Evolutionary conservation across 2,113 vertebrate genomes (phyloP).

Genomic region (Sula dactylatra): DNA sequence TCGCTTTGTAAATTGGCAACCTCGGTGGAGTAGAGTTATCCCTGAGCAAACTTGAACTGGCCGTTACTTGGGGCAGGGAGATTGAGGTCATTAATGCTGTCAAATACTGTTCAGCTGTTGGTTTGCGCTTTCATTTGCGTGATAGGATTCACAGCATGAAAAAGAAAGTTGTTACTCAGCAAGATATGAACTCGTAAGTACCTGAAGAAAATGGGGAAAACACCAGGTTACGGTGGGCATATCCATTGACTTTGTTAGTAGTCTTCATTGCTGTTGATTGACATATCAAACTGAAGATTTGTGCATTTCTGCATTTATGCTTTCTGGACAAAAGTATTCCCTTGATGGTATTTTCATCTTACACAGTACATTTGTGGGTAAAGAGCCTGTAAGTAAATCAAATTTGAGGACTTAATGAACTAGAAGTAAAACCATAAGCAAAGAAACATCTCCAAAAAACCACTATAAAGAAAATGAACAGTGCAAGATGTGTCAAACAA

Average conservation of each 20-base stretch:
- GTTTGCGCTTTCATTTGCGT: not conserved
- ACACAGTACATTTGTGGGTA: not conserved
- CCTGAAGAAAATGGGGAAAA: not conserved
- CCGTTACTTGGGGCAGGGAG: not conserved
- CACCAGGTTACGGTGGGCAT: not conserved
- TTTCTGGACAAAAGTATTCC: not conserved
- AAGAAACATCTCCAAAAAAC: not conserved
- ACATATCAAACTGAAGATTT: not conserved
- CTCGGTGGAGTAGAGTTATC: conserved; percentile 1
- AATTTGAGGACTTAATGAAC: not conserved
- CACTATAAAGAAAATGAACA: not conserved
- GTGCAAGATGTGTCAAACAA: not conserved
- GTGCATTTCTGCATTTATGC: not conserved
- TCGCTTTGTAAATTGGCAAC: conserved; percentile 11
- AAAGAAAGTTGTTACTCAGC: not conserved
- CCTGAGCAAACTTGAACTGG: conserved; percentile 29
- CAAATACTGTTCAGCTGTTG: not conserved
- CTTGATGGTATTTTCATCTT: not conserved
- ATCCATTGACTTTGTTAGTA: not conserved
- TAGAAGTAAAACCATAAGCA: not conserved
- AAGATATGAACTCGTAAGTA: not conserved
- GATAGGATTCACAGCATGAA: not conserved
- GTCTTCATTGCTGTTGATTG: not conserved
- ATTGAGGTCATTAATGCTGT: not conserved
- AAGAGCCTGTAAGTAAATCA: not conserved